Conservation (phyloP, 2,888 invertebrate genomes). For the Hofmannophila pseudospretella region DNA sequence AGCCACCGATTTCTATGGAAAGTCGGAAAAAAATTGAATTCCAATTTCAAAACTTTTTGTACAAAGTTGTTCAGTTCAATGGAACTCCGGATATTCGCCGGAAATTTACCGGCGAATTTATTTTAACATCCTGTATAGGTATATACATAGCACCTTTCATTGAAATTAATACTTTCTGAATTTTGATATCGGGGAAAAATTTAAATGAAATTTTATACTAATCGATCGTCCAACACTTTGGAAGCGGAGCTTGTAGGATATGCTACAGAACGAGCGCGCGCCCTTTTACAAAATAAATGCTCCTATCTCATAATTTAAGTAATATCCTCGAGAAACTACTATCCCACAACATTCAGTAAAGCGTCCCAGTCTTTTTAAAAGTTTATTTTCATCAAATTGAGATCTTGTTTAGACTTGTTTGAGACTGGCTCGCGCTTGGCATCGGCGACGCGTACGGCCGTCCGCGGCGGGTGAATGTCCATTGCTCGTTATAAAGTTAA, state of each 20-base stretch:
- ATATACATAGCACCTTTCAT: constrained; percentile 56
- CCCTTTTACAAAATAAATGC: constrained; percentile 59
- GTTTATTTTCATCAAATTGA: constrained; percentile 78
- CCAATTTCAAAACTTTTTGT: too few species aligned
- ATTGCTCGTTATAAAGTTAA: too few species aligned
- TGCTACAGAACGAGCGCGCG: constrained; percentile 39
- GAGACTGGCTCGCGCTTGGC: constrained; percentile 46
- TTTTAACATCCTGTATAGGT: too few species aligned
- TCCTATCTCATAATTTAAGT: constrained; percentile 75
- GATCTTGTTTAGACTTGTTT: constrained; percentile 76
- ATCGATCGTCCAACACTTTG: constrained; percentile 52
- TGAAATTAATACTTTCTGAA: constrained; percentile 70
- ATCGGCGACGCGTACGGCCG: constrained; percentile 19
- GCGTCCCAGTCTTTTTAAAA: constrained; percentile 77
- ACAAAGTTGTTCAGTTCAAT: too few species aligned
- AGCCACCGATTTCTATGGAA: too few species aligned
- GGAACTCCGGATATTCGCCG: too few species aligned
- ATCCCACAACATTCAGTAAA: constrained; percentile 78
- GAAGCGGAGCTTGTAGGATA: constrained; percentile 45
- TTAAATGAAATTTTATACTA: constrained; percentile 71
- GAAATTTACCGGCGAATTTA: too few species aligned
- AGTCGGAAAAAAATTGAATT: too few species aligned
- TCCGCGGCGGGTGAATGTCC: too few species aligned
- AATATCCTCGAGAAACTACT: constrained; percentile 74
- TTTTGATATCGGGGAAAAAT: constrained; percentile 72